These are phyloP conservation scores for Drosophila ironensis DNA, from an alignment of 1,140 invertebrate genomes.

Conservation along the genomic window DNA sequence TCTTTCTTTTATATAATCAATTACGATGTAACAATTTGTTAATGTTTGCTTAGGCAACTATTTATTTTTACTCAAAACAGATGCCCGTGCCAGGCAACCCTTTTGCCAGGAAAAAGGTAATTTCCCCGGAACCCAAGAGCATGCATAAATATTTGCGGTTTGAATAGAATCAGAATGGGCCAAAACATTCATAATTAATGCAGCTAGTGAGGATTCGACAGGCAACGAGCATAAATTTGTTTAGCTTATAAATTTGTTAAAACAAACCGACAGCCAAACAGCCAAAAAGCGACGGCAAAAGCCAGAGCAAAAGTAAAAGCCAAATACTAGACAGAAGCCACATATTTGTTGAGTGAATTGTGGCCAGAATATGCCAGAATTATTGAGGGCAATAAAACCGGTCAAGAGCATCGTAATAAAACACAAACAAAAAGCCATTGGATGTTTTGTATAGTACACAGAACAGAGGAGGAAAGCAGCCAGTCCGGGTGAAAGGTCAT, in stretches of 20 bases:
- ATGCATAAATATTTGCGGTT: slow-evolving; percentile 7
- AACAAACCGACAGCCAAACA: slow-evolving; percentile 40
- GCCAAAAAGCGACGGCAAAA: slow-evolving; percentile 14
- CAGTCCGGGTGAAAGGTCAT: slow-evolving; percentile 16
- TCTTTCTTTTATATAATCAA: no score
- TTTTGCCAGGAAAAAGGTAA: neutral
- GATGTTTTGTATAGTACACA: no score
- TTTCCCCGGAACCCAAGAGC: slow-evolving; percentile 6
- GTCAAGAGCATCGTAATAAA: slow-evolving; percentile 44
- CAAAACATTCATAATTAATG: slow-evolving; percentile 56
- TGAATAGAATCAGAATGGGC: neutral
- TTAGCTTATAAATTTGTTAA: slow-evolving; percentile 62
- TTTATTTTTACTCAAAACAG: neutral
- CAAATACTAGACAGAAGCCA: slow-evolving; percentile 33
- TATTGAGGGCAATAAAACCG: slow-evolving; percentile 45
- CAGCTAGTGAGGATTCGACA: neutral
- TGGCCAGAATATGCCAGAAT: slow-evolving; percentile 34
- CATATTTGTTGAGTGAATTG: slow-evolving; percentile 32
- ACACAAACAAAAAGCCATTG: slow-evolving; percentile 32
- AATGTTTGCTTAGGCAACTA: neutral
- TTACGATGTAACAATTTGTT: no score
- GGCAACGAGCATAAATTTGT: slow-evolving; percentile 30
- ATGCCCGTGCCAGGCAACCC: neutral
- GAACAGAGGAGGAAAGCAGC: no score
- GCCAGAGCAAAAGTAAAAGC: slow-evolving; percentile 24